Base-by-base conservation (phyloP, 2,797 vertebrate species). In the Megaceryle alcyon region DNA sequence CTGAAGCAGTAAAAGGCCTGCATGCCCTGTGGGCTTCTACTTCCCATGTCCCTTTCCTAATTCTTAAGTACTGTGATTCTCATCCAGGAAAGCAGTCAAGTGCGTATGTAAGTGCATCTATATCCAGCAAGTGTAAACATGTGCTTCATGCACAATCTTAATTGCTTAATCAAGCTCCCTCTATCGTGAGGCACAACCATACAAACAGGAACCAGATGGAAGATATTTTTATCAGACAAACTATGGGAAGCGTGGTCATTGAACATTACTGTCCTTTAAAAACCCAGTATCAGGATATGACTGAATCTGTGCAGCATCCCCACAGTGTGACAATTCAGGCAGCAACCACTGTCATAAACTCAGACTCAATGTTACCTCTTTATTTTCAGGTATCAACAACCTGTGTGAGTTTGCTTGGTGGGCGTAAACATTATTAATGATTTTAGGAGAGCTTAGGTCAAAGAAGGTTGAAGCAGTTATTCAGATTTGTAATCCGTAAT, bases 111-210 rank as follows among this genome's bases (percentile, higher is more conserved):
- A 70, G 66, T 94, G 83, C 51, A 54, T 95, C 83, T 49, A 5
- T 65, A 73, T 63, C 41, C 61, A 90, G 78, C 71, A 85, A 75
- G 49, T 73, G 41, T 80, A 91, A 92, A 56, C 59, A 46, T 53
- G 61, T 81, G 82, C 86, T 91, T 88, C 25, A 59, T 31, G 41
- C 49, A 78, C 64, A 44, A 22, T 89, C 92, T 71, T 88, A 95
- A 84, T 82, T 94, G 90, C 75, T 93, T 95, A 95, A 95, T 93
- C 60, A 88, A 71, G 81, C 86, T 88, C 79, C 23, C 56, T 93
- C 11, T 69, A 77, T 84, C 80, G 46, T 75, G 71, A 88, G 78
- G 64, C 60, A 84, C 56, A 61, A 21, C 60, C 51, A 17, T 49
- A n/a, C 22, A 76, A 76, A 49, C 19, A 70, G 53, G 53, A 93